These are phyloP conservation scores for Halotydeus destructor DNA, from an alignment of 1,140 invertebrate species.

Conservation along the genomic window DNA sequence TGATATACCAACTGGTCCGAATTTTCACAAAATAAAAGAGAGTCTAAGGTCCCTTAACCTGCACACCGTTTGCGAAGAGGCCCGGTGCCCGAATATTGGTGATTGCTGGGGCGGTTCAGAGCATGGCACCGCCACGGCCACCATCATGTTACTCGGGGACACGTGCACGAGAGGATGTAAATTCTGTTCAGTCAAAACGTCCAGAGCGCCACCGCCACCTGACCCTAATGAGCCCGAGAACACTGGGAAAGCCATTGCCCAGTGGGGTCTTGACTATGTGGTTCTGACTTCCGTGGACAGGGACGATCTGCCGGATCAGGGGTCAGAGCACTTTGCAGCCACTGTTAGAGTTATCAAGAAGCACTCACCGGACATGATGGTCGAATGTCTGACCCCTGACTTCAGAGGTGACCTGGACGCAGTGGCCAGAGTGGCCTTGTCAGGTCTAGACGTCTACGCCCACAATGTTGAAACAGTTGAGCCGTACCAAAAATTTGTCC, in stretches of 20 bases:
- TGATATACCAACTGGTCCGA: conserved; percentile 64
- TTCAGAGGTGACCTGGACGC: conserved; percentile 61
- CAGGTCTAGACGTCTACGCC: conserved; percentile 79
- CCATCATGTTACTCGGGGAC: conserved; percentile 61
- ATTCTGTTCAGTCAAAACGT: conserved; percentile 98
- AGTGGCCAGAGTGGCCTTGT: conserved; percentile 51
- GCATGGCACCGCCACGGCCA: conserved; percentile 33
- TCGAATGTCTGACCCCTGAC: conserved; percentile 93
- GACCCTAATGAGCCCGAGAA: conserved; percentile 78
- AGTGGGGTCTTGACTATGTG: conserved; percentile 92
- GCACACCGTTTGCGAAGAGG: conserved; percentile 96
- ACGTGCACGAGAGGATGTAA: conserved; percentile 69
- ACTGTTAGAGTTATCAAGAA: conserved; percentile 47
- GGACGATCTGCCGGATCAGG: conserved; percentile 83
- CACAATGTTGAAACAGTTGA: conserved; percentile 91
- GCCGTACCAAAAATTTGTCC: conserved; percentile 37
- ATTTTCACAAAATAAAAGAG: conserved; percentile 50
- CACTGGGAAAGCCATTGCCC: conserved; percentile 71
- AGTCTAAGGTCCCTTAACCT: conserved; percentile 69
- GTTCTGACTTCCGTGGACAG: conserved; percentile 94
- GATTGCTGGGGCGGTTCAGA: conserved; percentile 84
- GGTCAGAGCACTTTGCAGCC: conserved; percentile 68
- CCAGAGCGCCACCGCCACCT: conserved; percentile 62
- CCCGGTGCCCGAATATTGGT: conserved; percentile 94
- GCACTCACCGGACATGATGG: conserved; percentile 57